Base-by-base conservation (phyloP, 2,888 invertebrate species). In the Griposia aprilina region DNA sequence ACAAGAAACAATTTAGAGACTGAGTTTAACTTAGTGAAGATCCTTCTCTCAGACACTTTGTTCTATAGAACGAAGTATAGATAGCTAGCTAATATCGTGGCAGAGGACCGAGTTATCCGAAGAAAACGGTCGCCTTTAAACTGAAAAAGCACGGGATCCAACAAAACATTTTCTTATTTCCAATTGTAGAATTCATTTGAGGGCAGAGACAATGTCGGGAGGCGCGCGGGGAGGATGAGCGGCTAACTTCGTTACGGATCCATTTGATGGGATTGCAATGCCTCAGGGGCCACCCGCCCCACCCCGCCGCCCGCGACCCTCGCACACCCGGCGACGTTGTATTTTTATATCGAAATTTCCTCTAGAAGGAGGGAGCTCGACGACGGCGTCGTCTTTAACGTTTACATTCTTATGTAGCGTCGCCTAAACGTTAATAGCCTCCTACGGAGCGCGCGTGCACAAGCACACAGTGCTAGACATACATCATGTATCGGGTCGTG, bases 211-310 rank as follows among this genome's bases (percentile, higher is more conserved):
- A 97, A 97, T 96, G 97, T 95, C 94, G 96, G 93, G 95, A 92
- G 95, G 95, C 95, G 95, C 96, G 96, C 95, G 96, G 97, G 97
- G 96, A 95, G 97, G 97, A 96, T 96, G 97, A 96, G 94, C 96
- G 95, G 97, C 97, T 98, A 98, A 98, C 97, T 97, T 97, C 97
- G 97, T 98, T 98, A 98, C 97, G 97, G 97, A 98, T 98, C 98
- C 98, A 98, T 98, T 98, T 98, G 98, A 98, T 97, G 98, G 97
- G 97, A 97, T 97, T 97, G 97, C 97, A 97, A 97, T 96, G 96
- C 96, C 96, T 96, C 95, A 94, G 96, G 96, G 96, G 96, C 95
- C 94, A 90, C 94, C 94, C 86, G 92, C 84, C 74, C 92, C 59
- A n/a, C 73, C 89, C 88, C 86, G 55, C 91, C 89, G 72, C 83